These are phyloP conservation scores for Mystacides longicornis DNA, from an alignment of 2,888 invertebrate species.

Conservation along the genomic window DNA sequence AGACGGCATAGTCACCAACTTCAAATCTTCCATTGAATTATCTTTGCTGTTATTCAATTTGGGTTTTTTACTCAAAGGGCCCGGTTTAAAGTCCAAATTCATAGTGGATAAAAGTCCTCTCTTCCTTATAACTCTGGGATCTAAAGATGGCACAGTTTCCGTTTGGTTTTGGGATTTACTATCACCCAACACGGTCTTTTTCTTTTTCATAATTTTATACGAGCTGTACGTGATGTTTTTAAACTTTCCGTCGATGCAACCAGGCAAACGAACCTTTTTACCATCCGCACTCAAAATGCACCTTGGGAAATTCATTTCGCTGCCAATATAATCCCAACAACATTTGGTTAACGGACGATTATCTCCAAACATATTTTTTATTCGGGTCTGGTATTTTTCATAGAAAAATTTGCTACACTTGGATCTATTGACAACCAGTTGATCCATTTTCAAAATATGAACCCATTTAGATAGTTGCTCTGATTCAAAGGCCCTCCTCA, in stretches of 20 bases:
- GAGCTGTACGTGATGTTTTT: slow-evolving; percentile 3
- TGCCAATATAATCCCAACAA: neutral
- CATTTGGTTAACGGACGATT: neutral
- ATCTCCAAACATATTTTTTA: neutral
- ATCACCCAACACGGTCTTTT: neutral
- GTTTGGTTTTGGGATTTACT: slow-evolving; percentile 3
- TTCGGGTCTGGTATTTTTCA: neutral
- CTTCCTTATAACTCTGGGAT: slow-evolving; percentile 26
- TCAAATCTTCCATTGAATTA: slow-evolving; percentile 40
- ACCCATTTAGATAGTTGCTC: slow-evolving; percentile 32
- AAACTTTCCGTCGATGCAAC: slow-evolving; percentile 23
- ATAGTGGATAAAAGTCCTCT: slow-evolving; percentile 30
- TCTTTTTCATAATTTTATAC: slow-evolving; percentile 3
- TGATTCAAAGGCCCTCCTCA: slow-evolving; percentile 37
- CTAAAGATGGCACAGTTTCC: slow-evolving; percentile 3
- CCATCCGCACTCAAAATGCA: slow-evolving; percentile 17
- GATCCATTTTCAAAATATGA: neutral
- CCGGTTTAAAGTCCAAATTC: slow-evolving; percentile 47
- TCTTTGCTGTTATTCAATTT: slow-evolving; percentile 35
- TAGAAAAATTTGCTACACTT: neutral
- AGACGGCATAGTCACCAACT: slow-evolving; percentile 45
- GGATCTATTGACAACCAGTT: neutral
- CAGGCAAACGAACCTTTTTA: slow-evolving; percentile 22
- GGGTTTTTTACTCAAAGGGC: slow-evolving; percentile 48
- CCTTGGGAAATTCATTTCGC: neutral